A percentile compares a stretch with the other conserved stretches of the same genome.
Evolutionary conservation across 2,888 invertebrate genomes (phyloP).

Genomic region (Heliconius erato): DNA sequence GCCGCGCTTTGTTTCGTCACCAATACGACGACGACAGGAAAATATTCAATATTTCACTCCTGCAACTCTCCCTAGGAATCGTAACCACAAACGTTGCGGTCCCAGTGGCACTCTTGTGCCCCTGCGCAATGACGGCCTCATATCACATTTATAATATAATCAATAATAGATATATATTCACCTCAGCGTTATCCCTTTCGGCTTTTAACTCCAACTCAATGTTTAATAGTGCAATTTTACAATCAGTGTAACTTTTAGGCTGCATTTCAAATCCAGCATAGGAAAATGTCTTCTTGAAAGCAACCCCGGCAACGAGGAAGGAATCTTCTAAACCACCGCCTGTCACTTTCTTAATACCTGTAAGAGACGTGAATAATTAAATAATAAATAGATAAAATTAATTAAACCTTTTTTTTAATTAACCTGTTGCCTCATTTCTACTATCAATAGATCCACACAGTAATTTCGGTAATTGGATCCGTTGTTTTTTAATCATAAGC

Average conservation of each 20-base stretch:
- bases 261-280: slow-evolving; percentile 99
- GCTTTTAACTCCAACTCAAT: slow-evolving; percentile 99
- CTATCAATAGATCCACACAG: slow-evolving; percentile 3
- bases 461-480: slow-evolving; percentile 30
- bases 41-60: not conserved
- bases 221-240: slow-evolving; percentile 98
- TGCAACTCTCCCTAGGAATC: too few relatives aligned
- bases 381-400: too few relatives aligned
- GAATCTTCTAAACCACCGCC: slow-evolving; percentile 95
- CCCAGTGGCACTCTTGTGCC: too few relatives aligned
- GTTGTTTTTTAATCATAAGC: slow-evolving; percentile 20
- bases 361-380: not conserved
- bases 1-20: not conserved
- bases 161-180: slow-evolving; percentile 51
- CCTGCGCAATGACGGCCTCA: too few relatives aligned
- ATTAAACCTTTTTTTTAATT: too few relatives aligned
- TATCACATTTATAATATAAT: too few relatives aligned
- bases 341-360: slow-evolving; percentile 96
- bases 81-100: too few relatives aligned
- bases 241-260: slow-evolving; percentile 95
- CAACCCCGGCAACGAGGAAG: slow-evolving; percentile 95
- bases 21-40: not conserved
- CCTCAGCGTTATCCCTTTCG: slow-evolving; percentile 99
- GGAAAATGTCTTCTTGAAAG: slow-evolving; percentile 99
- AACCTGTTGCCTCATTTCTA: not conserved